A percentile compares a stretch with the other conserved stretches of the same genome.
phyloP scores from a whole-genome alignment of 2,113 vertebrate species.

The Gavia stellata region DNA sequence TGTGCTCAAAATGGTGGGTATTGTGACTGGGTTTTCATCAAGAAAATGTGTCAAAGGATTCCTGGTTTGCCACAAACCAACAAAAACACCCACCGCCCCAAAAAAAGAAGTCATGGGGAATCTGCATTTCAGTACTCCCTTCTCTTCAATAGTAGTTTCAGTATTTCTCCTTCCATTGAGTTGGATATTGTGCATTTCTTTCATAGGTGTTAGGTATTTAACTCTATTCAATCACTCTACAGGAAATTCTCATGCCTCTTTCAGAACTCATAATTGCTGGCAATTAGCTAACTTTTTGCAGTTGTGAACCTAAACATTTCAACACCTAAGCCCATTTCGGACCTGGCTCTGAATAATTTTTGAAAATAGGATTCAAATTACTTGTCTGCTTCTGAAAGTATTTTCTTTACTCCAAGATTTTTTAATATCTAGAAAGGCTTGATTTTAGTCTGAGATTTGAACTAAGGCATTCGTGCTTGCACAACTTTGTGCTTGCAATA shows the following conservation, averaged over 20 bases:
- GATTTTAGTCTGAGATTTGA: not conserved
- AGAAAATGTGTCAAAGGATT: not conserved
- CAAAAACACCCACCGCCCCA: accelerated
- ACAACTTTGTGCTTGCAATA: not conserved
- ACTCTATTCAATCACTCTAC: not conserved
- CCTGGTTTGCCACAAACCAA: not conserved
- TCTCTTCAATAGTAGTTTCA: not conserved
- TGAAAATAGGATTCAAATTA: not conserved
- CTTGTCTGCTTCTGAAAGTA: not conserved
- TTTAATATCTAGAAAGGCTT: not conserved
- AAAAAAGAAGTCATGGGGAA: not conserved
- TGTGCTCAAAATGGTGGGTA: not conserved
- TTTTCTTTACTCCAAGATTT: not conserved
- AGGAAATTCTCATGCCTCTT: not conserved
- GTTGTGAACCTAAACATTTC: not conserved
- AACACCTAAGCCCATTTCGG: not conserved
- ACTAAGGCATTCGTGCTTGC: not conserved
- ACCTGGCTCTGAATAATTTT: not conserved
- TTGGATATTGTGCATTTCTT: not conserved
- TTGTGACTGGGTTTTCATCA: not conserved
- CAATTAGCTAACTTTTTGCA: not conserved
- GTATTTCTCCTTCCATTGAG: not conserved
- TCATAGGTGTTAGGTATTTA: not conserved
- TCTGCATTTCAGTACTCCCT: not conserved
- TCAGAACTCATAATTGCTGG: not conserved